A percentile compares a stretch with the other conserved stretches of the same genome.
phyloP scores from a whole-genome alignment of 2,888 invertebrate genomes.

The Chrysolina americana region DNA sequence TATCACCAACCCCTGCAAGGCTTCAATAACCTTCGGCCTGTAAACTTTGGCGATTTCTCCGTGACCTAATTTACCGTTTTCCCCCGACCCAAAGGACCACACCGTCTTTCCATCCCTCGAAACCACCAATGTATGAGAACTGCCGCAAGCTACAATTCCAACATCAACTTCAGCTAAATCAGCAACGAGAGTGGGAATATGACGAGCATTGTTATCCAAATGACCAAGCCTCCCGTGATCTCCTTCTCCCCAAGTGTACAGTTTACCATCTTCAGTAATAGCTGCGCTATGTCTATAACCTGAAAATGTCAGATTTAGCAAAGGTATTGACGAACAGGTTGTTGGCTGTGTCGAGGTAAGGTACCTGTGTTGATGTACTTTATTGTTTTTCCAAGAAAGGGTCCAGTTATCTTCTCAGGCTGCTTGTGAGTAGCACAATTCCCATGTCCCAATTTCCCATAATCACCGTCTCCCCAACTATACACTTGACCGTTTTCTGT shows the following conservation, averaged over 20 bases:
- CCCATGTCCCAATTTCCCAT: conserved; percentile 74
- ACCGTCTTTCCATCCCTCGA: conserved; percentile 73
- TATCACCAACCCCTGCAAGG: conserved; percentile 73
- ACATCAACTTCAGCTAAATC: conserved; percentile 74
- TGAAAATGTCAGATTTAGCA: conserved; percentile 47
- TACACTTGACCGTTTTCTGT: conserved; percentile 72
- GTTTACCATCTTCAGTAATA: conserved; percentile 72
- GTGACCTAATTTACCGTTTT: conserved; percentile 72
- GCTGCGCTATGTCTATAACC: conserved; percentile 75
- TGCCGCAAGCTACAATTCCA: conserved; percentile 74
- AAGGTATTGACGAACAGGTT: background rate
- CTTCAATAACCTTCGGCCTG: conserved; percentile 75
- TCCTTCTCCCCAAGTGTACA: conserved; percentile 76
- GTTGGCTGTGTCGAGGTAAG: background rate
- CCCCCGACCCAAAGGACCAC: conserved; percentile 75
- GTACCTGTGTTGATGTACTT: conserved; percentile 72
- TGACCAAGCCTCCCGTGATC: conserved; percentile 74
- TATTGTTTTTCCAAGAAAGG: conserved; percentile 69
- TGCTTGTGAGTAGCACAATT: conserved; percentile 72
- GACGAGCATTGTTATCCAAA: conserved; percentile 74
- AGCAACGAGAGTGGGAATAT: conserved; percentile 74
- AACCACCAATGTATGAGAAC: conserved; percentile 72
- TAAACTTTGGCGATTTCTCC: conserved; percentile 68
- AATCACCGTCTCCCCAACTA: conserved; percentile 76
- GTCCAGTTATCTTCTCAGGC: conserved; percentile 72